Evolutionary conservation across 2,888 invertebrate species (phyloP), one percentile per base, ranked within the genome.

Genomic region (Zelleria hepariella): DNA sequence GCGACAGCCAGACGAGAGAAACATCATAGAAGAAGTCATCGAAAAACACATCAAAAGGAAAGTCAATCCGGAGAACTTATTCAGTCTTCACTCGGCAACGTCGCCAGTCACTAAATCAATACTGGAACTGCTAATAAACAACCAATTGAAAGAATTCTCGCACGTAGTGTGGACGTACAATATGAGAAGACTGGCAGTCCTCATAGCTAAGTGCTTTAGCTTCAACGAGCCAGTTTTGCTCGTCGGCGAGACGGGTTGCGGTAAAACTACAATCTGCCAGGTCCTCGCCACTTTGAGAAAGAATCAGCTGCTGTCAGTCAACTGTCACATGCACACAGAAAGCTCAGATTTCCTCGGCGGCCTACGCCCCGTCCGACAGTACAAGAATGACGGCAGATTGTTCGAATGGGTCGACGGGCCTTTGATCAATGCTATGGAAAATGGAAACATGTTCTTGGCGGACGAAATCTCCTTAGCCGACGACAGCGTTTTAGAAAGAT

Each of bases 351-450:
- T 99, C 75, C 89, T 99, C 20, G 99, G 99, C 49, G 97, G 98
- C 20, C 86, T 99, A 7, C 89, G 99, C 65, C 99, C 99, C 0
- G 95, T 96, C 6, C 84, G 97, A 60, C 90, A 92, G 59, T 91
- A 91, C 62, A 82, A 82, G 61, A 90, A 91, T 63, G 88, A 91
- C 63, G 88, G 90, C 3, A 91, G 92, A 73, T 84, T 99, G 15
- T 99, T 99, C 78, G 98, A 99, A 83, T 99, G 99, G 99, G 93
- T 95, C 0, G 98, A 99, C 77, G 99, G 99, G 0, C 98, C 98
- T 0, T 88, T 99, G 59, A 94, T 99, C 56, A 90, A 92, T 62
- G 94, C 98, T 0, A 98, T 99, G 98, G 90, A 91, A 66, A 88
- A 91, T 15, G 99, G 99, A 0, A 91, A 92, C 62, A 91, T 97